phyloP scores from a whole-genome alignment of 2,888 invertebrate genomes.

The Kuschelorhynchus macadamiae region DNA sequence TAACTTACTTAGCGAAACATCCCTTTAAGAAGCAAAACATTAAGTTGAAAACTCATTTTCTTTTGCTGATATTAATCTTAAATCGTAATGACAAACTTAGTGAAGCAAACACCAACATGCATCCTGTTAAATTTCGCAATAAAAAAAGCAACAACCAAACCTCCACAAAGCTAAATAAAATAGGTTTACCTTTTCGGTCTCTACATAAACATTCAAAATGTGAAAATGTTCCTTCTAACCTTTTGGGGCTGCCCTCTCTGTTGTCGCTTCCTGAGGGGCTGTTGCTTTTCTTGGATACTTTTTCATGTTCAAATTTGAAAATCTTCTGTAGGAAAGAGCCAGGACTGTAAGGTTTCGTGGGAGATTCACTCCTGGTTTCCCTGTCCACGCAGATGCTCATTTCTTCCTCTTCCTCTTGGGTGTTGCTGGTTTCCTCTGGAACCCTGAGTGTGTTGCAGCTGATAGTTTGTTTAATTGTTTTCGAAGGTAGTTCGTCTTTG shows the following conservation, averaged over 20 bases:
- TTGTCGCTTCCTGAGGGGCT: slow-evolving; percentile 58
- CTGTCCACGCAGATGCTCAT: slow-evolving; percentile 40
- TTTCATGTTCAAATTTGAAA: slow-evolving; percentile 70
- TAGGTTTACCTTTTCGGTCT: slow-evolving; percentile 21
- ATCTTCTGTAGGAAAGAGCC: slow-evolving; percentile 76
- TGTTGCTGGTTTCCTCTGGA: slow-evolving; percentile 64
- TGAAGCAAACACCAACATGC: too few relatives aligned
- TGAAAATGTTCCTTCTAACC: slow-evolving; percentile 40
- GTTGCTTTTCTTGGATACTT: slow-evolving; percentile 53
- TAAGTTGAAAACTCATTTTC: too few relatives aligned
- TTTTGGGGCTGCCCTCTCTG: slow-evolving; percentile 61
- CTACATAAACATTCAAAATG: slow-evolving; percentile 31
- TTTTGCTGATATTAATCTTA: too few relatives aligned
- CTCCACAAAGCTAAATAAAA: slow-evolving; percentile 2
- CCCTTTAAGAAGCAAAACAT: too few relatives aligned
- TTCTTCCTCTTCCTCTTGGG: slow-evolving; percentile 67
- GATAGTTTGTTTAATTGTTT: slow-evolving; percentile 74
- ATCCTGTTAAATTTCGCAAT: too few relatives aligned
- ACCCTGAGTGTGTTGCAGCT: slow-evolving; percentile 81
- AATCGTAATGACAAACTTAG: background rate
- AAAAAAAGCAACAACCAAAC: too few relatives aligned
- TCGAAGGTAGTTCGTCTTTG: slow-evolving; percentile 64
- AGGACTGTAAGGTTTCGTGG: slow-evolving; percentile 68
- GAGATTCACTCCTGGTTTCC: slow-evolving; percentile 40
- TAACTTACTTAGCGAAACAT: too few relatives aligned